Base-by-base conservation (phyloP, 1,140 invertebrate species). In the Drosophila subobscura region DNA sequence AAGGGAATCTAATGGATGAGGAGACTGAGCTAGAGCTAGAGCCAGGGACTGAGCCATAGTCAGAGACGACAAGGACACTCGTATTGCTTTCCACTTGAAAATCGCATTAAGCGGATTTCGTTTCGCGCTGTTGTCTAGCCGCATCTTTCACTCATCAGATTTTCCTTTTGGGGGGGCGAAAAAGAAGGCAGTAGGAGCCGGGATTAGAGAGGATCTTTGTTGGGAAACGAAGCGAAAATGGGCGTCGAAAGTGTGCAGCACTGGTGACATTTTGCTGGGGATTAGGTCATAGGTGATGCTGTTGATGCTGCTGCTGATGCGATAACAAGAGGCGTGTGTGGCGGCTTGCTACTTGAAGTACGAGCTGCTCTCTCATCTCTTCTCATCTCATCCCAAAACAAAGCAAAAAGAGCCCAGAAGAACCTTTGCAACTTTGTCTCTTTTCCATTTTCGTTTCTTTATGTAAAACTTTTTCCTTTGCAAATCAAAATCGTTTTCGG, bases 51-150 rank as follows among this genome's bases (percentile, higher is more conserved):
- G 16, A 37, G 10, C 10, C 33, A 45, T 47, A 65, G 27, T 42
- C 55, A 42, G 40, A 49, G 45, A 14, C 33, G 25, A 44, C 56
- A 57, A 67, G 70, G 71, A 79, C 55, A 57, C 33, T 47, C 57
- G 63, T 51, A 84, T 77, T 74, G 78, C 58, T 81, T 88, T 81
- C 65, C 74, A 86, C 81, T 86, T 81, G 74, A 88, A 88, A 88
- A 86, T 88, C 74, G 74, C 83, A 86, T 86, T 86, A 86, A 61
- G 67, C 79, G 71, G 60, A 72, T 83, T 79, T 63, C 63, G 40
- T 57, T 86, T 60, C 59, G 56, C 79, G 60, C 61, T 58, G 76
- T 76, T 67, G 59, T 74, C 58, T 41, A 22, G 41, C 12, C 52
- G 44, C 77, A 70, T 79, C 59, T 72, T 65, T 20, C 23, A 72